These are phyloP conservation scores for Bovichtus diacanthus DNA, from an alignment of 2,797 vertebrate species.

Conservation along the genomic window DNA sequence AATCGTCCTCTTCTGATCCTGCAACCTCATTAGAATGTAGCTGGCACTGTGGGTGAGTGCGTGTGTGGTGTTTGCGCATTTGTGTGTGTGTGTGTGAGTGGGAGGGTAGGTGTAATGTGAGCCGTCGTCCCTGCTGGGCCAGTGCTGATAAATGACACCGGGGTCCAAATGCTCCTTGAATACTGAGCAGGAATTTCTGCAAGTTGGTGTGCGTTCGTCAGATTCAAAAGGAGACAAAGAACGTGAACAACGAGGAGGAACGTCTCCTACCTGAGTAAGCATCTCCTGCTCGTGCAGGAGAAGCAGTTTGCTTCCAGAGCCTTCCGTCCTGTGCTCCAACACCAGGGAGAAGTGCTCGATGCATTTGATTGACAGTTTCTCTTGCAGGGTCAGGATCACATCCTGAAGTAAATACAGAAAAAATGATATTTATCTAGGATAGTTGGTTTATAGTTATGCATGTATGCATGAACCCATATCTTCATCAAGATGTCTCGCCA, in stretches of 20 bases:
- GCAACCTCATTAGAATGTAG: conserved; percentile 74
- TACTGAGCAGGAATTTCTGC: conserved; percentile 60
- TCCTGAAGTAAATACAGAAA: conserved; percentile 82
- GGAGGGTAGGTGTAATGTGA: conserved; percentile 61
- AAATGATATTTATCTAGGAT: not conserved
- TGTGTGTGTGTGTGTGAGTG: conserved; percentile 16
- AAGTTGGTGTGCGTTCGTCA: not conserved
- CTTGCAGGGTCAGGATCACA: conserved; percentile 97
- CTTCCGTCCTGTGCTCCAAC: conserved; percentile 92
- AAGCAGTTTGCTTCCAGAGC: conserved; percentile 90
- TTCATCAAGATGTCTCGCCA: not conserved
- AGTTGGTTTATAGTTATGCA: not conserved
- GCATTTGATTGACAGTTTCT: conserved; percentile 98
- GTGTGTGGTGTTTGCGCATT: not conserved
- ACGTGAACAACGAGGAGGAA: not conserved
- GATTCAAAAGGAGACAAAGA: conserved; percentile 13
- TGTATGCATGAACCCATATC: not conserved
- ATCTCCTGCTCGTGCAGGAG: conserved; percentile 98
- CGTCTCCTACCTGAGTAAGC: conserved; percentile 91
- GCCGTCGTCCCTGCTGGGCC: conserved; percentile 70
- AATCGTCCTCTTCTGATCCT: conserved; percentile 62
- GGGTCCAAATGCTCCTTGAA: conserved; percentile 65
- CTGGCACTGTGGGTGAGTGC: conserved; percentile 27
- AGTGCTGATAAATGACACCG: conserved; percentile 78
- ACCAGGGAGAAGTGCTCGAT: conserved; percentile 98